phyloP scores from a whole-genome alignment of 2,797 vertebrate genomes.

The Alca torda region DNA sequence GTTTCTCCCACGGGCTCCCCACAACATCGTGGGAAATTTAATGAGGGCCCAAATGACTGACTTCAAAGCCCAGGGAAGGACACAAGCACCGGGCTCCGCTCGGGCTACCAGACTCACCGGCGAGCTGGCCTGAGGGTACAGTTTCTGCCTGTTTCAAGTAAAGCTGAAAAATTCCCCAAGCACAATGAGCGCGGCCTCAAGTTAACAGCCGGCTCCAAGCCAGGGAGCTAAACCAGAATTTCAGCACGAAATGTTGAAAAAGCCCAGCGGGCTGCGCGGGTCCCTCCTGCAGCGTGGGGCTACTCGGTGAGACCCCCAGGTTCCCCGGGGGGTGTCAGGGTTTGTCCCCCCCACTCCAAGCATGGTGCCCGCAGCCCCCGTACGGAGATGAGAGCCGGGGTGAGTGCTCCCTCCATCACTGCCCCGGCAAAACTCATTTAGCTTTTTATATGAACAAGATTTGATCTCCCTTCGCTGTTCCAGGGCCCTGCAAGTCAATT shows the following conservation, averaged over 20 bases:
- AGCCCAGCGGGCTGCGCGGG: fast-evolving
- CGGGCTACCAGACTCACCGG: fast-evolving
- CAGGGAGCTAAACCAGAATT: not conserved
- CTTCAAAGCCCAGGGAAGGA: not conserved
- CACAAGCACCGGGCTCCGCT: fast-evolving
- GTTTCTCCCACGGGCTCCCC: not conserved
- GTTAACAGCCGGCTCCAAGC: fast-evolving
- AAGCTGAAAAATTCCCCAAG: not conserved
- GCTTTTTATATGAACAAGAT: not conserved
- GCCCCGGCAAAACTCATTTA: not conserved
- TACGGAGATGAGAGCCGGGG: not conserved
- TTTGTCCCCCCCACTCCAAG: not conserved
- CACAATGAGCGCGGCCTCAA: fast-evolving
- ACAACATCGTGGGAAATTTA: not conserved
- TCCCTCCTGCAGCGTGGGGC: fast-evolving
- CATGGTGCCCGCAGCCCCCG: not conserved
- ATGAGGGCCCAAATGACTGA: fast-evolving
- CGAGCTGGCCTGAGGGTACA: not conserved
- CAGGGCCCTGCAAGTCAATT: not conserved
- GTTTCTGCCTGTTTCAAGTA: not conserved
- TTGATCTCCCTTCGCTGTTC: not conserved
- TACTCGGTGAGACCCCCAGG: too few species aligned
- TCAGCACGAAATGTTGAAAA: not conserved
- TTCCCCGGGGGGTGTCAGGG: not conserved
- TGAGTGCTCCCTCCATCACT: not conserved